phyloP scores from a whole-genome alignment of 2,797 vertebrate genomes.

The Pitangus sulphuratus region DNA sequence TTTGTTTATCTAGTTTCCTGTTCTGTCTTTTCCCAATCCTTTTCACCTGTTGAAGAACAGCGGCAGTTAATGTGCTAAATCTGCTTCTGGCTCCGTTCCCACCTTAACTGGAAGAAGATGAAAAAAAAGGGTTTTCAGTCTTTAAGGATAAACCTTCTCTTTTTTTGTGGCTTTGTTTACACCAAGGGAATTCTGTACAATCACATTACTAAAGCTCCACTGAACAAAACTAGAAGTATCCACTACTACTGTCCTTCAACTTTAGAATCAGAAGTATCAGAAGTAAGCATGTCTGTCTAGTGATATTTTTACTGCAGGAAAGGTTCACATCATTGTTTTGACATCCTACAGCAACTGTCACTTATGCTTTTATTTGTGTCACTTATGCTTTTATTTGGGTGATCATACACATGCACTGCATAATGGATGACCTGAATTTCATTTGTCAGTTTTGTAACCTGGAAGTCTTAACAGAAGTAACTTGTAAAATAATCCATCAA shows the following conservation, averaged over 20 bases:
- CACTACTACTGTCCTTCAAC: neutral
- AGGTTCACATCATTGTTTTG: constrained; percentile 29
- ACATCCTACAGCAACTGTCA: constrained; percentile 33
- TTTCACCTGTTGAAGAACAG: neutral
- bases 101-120: neutral
- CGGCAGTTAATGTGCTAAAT: neutral
- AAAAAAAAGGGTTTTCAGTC: neutral
- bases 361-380: constrained; percentile 22
- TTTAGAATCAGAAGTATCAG: neutral
- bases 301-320: neutral
- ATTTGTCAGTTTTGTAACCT: neutral
- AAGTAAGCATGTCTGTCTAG: neutral
- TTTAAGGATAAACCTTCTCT: neutral
- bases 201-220: neutral
- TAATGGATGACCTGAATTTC: constrained; percentile 17
- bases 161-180: neutral
- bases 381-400: neutral
- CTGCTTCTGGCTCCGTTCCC: neutral
- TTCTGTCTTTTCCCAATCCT: neutral
- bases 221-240: neutral
- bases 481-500: neutral
- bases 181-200: neutral
- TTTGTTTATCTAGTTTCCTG: neutral
- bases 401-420: neutral
- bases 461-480: neutral